Evolutionary conservation across 2,113 vertebrate species (phyloP).

Genomic region (Silurus glanis): DNA sequence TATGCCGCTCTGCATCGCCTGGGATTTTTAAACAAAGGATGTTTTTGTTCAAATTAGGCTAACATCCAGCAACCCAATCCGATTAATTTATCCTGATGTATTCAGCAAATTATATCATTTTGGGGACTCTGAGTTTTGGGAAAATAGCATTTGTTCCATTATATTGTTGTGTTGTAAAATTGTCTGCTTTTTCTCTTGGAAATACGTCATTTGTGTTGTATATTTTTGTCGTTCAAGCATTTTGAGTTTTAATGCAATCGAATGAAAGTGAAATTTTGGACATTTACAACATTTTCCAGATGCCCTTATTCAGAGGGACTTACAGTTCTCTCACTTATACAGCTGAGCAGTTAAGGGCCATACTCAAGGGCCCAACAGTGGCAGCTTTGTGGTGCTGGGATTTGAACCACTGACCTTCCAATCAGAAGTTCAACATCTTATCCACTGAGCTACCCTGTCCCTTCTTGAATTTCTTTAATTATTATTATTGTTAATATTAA

Average conservation of each 20-base stretch:
- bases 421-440: no score
- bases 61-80: neutral
- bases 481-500: no score
- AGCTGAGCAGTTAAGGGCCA: no score
- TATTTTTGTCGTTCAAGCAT: neutral
- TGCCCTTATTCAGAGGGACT: no score
- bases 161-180: neutral
- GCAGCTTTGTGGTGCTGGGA: no score
- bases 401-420: no score
- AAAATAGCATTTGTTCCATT: neutral
- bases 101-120: neutral
- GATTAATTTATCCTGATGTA: neutral
- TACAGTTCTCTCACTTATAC: no score
- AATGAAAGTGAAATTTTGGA: no score
- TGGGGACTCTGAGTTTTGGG: neutral
- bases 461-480: no score
- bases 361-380: no score
- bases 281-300: no score
- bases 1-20: constrained; percentile 52
- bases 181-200: neutral
- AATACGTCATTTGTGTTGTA: neutral
- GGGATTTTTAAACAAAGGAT: constrained; percentile 64
- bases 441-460: no score
- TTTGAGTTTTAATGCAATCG: neutral
- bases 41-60: neutral